Evolutionary conservation across 2,888 invertebrate genomes (phyloP).

Genomic region (Tenodera sinensis): DNA sequence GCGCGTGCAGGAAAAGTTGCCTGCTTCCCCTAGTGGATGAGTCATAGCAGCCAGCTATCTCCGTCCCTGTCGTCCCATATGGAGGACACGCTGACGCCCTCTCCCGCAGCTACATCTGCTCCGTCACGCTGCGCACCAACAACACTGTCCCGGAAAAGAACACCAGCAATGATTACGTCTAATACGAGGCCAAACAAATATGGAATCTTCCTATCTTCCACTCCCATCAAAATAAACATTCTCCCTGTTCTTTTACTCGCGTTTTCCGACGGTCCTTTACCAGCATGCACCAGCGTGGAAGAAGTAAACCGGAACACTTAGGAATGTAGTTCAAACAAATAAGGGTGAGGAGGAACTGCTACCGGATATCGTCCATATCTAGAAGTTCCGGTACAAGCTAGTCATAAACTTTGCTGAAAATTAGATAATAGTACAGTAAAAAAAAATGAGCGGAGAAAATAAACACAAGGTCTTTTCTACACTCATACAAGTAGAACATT

Average conservation of each 20-base stretch:
- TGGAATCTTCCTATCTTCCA: not conserved
- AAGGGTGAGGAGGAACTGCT: not conserved
- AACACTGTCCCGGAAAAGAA: not conserved
- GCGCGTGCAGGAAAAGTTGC: not conserved
- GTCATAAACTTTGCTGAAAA: too few species aligned
- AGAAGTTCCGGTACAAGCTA: not conserved
- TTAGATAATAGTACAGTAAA: too few species aligned
- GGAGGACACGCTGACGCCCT: not conserved
- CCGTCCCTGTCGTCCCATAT: not conserved
- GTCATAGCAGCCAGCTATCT: not conserved
- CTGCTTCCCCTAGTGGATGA: not conserved
- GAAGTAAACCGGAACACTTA: not conserved
- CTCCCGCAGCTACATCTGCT: not conserved
- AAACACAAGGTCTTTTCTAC: too few species aligned
- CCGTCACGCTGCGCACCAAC: not conserved
- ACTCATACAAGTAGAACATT: too few species aligned
- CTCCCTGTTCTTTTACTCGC: not conserved
- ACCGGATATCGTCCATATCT: not conserved
- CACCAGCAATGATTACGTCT: not conserved
- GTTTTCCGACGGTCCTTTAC: not conserved
- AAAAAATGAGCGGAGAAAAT: too few species aligned
- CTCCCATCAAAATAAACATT: not conserved
- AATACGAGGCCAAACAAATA: not conserved
- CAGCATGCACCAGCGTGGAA: not conserved
- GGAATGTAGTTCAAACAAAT: not conserved